These are phyloP conservation scores for Drosophila lacicola DNA, from an alignment of 2,888 invertebrate genomes.

Conservation along the genomic window DNA sequence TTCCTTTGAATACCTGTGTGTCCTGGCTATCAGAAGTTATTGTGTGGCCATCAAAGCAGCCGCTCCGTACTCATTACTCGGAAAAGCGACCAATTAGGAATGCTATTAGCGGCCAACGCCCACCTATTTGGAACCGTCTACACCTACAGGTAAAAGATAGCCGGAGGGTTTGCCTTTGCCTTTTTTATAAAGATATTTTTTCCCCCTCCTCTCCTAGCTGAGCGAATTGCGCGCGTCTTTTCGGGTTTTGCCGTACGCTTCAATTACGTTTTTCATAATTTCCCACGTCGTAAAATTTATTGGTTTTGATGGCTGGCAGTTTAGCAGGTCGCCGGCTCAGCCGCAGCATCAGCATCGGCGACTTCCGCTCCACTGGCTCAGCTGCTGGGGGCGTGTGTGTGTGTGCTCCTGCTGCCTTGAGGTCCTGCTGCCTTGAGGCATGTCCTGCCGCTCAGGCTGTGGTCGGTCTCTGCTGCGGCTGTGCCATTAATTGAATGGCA, in stretches of 20 bases:
- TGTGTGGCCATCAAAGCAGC: slow-evolving; percentile 53
- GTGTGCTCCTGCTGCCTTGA: slow-evolving; percentile 26
- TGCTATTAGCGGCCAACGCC: slow-evolving; percentile 68
- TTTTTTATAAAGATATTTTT: slow-evolving; percentile 1
- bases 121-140: slow-evolving; percentile 28
- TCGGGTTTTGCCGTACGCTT: slow-evolving; percentile 36
- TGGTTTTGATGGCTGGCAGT: slow-evolving; percentile 59
- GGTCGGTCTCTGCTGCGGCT: slow-evolving; percentile 16
- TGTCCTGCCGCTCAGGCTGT: slow-evolving; percentile 49
- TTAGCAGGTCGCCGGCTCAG: slow-evolving; percentile 41
- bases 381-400: slow-evolving; percentile 45
- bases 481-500: slow-evolving; percentile 67
- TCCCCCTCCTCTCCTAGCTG: slow-evolving; percentile 11
- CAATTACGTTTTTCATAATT: slow-evolving; percentile 77
- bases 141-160: slow-evolving; percentile 38
- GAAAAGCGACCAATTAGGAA: slow-evolving; percentile 63
- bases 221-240: slow-evolving; percentile 36
- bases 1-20: slow-evolving; percentile 31
- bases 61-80: slow-evolving; percentile 48
- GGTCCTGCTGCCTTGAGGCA: slow-evolving; percentile 49
- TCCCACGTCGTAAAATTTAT: slow-evolving; percentile 74
- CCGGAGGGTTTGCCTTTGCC: slow-evolving; percentile 2
- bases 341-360: slow-evolving; percentile 31
- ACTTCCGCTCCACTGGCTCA: slow-evolving; percentile 72
- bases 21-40: slow-evolving; percentile 23